Evolutionary conservation across 1,140 invertebrate genomes (phyloP).

Genomic region (Bombyx mori): DNA sequence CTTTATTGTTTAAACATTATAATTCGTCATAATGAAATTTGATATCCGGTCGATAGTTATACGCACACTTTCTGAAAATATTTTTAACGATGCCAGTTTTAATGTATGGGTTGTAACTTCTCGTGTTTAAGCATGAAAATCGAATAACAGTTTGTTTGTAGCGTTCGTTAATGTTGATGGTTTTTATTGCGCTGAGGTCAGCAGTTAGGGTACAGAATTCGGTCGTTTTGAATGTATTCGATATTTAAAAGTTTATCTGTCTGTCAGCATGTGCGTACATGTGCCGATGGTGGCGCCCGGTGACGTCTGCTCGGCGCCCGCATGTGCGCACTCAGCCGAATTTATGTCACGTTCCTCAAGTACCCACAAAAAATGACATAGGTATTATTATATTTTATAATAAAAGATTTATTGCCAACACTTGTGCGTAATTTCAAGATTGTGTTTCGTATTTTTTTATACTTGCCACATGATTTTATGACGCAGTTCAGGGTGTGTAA

Average conservation of each 20-base stretch:
- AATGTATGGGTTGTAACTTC: too few relatives aligned
- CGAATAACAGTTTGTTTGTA: neutral
- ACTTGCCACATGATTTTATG: too few relatives aligned
- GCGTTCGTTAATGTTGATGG: conserved; percentile 1
- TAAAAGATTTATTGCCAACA: conserved; percentile 11
- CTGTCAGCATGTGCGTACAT: conserved; percentile 38
- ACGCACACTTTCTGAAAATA: too few relatives aligned
- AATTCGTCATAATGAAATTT: too few relatives aligned
- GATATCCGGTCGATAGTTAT: too few relatives aligned
- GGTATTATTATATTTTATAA: neutral
- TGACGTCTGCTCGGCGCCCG: conserved; percentile 26
- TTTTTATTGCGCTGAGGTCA: conserved; percentile 19
- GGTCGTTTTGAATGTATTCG: conserved; percentile 17
- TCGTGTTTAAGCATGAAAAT: neutral
- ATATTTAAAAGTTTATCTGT: conserved; percentile 36
- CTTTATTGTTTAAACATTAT: too few relatives aligned
- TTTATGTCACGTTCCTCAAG: neutral
- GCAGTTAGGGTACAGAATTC: conserved; percentile 3
- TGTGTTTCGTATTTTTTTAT: too few relatives aligned
- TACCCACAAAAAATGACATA: conserved; percentile 1
- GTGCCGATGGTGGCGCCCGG: conserved; percentile 29
- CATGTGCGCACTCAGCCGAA: conserved; percentile 41
- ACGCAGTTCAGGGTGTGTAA: too few relatives aligned
- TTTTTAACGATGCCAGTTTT: too few relatives aligned
- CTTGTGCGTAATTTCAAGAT: conserved; percentile 2